Evolutionary conservation across 2,113 vertebrate genomes (phyloP), one percentile per base, ranked within the genome.

Genomic region (Hippopotamus amphibius): DNA sequence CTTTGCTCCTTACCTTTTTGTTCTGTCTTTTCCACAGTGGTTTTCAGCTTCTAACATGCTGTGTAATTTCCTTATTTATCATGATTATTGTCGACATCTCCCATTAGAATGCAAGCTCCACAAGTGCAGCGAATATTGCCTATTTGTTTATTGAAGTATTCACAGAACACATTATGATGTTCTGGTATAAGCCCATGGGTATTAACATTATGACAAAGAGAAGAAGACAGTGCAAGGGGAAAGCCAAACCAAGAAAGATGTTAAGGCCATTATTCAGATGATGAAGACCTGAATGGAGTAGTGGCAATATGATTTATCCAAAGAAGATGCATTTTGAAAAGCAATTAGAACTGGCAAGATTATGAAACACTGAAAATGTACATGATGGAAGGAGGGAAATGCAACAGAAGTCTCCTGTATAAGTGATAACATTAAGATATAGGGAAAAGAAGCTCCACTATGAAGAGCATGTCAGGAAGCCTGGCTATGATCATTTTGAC

Each of bases 81-180:
- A n/a, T 14, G 37, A 79, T 48, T 88, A 63, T 9, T 41, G 3
- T 8, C 84, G 16, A 79, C 12, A 48, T 4, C 2, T 46, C 16
- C 84, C n/a, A 46, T 4, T 24, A 33, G 88, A 93, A 63, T 43
- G 2, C 12, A 63, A 85, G 13, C 10, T 14, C 33, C 50, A 16
- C 0, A 19, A 19, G 33, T 33, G 2, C 14, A 37, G 48, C 21
- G 13, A 7, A 57, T 61, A 48, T 17, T 33, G 37, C 7, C 43
- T 80, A 37, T 28, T 66, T 86, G 17, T 46, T 72, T 53, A 33
- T 8, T 82, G 30, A 77, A 28, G 17, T 30, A 69, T 24, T 21
- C 22, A 53, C 9, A 57, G 15, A 5, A 6, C 14, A 30, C 41
- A 15, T 37, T 16, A 66, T 0, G 7, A 66, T 0, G 7, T 46